A percentile compares a stretch with the other conserved stretches of the same genome.
These are phyloP conservation scores for Stylophora pistillata DNA, from an alignment of 64 coral and sea anemone species.

Conservation along the genomic window DNA sequence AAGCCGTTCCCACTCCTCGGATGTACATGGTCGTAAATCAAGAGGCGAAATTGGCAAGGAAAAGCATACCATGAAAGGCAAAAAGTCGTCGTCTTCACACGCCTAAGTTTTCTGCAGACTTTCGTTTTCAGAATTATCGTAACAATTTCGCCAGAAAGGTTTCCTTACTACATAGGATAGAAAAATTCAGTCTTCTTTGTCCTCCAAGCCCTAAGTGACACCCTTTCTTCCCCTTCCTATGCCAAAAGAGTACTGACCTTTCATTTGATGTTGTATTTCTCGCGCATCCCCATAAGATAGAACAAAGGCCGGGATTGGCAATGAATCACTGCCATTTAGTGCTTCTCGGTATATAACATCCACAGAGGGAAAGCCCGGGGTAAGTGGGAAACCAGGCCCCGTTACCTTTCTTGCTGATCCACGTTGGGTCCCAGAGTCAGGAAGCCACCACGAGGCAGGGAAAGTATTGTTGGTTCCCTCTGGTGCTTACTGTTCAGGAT, in stretches of 20 bases:
- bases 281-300: slow-evolving; percentile 44
- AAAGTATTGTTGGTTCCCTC: slow-evolving; percentile 53
- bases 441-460: slow-evolving; percentile 62
- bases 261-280: slow-evolving; percentile 10
- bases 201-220: too few species aligned
- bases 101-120: too few species aligned
- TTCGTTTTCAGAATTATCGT: too few species aligned
- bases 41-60: too few species aligned
- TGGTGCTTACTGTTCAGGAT: slow-evolving; percentile 60
- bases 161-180: too few species aligned
- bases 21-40: too few species aligned
- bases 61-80: too few species aligned
- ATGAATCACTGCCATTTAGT: background rate
- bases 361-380: slow-evolving; percentile 47
- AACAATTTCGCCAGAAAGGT: too few species aligned
- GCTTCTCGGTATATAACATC: slow-evolving; percentile 51
- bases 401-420: background rate
- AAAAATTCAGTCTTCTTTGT: too few species aligned
- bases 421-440: slow-evolving; percentile 62
- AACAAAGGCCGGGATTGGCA: slow-evolving; percentile 35
- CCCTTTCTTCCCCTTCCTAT: too few species aligned
- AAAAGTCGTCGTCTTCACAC: too few species aligned
- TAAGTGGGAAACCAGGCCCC: slow-evolving; percentile 45
- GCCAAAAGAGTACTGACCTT: background rate
- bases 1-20: too few species aligned